Evolutionary conservation across 2,113 vertebrate genomes (phyloP).

Genomic region (Campylorhamphus procurvoides): DNA sequence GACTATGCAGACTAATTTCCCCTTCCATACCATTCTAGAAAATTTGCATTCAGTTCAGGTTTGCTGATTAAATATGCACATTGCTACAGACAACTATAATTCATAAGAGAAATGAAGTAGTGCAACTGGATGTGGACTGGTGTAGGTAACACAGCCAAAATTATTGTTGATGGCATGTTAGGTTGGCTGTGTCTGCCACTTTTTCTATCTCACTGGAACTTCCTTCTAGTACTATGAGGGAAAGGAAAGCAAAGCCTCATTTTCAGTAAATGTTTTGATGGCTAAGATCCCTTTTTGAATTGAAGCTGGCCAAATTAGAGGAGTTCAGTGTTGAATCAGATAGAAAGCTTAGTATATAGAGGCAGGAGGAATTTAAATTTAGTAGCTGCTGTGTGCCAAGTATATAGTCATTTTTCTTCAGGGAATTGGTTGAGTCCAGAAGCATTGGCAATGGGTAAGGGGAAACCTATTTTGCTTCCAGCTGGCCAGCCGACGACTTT

Average conservation of each 20-base stretch:
- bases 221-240: not conserved
- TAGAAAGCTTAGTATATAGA: conserved; percentile 20
- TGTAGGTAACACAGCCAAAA: not conserved
- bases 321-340: conserved; percentile 32
- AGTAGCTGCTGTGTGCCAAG: conserved; percentile 31
- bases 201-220: not conserved
- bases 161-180: not conserved
- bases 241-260: not conserved
- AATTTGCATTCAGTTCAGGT: not conserved
- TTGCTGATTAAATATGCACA: not conserved
- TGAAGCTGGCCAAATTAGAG: not conserved
- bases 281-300: conserved; percentile 10
- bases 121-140: not conserved
- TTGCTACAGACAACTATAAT: not conserved
- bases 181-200: not conserved
- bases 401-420: conserved; percentile 55
- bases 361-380: conserved; percentile 51
- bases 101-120: not conserved
- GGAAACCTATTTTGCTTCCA: conserved; percentile 53
- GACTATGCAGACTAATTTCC: not conserved
- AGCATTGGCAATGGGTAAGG: conserved; percentile 39
- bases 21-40: not conserved
- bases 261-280: conserved; percentile 21
- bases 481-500: not conserved
- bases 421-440: conserved; percentile 40